A percentile compares a stretch with the other conserved stretches of the same genome.
Conservation (phyloP, 2,797 vertebrate species). For the Anguilla marmorata region DNA sequence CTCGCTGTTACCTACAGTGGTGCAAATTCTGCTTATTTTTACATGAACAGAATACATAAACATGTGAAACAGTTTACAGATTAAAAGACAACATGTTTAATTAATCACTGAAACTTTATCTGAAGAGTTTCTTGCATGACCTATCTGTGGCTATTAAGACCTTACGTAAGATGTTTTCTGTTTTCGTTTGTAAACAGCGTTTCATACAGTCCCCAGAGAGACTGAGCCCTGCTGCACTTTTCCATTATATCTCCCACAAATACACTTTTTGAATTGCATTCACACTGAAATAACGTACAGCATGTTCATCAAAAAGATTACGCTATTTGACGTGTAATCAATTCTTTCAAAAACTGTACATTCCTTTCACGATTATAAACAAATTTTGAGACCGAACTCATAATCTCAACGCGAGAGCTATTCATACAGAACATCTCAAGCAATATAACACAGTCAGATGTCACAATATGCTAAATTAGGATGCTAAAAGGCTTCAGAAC, state of each 20-base stretch:
- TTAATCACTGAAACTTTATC: background rate
- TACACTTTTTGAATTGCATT: background rate
- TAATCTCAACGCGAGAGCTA: background rate
- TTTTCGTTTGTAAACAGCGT: background rate
- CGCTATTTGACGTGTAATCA: constrained; percentile 13
- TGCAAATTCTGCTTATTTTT: background rate
- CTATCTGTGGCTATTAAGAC: background rate
- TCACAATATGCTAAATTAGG: too few relatives aligned
- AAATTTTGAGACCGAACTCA: background rate
- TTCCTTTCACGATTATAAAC: constrained; percentile 9
- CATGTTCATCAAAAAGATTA: background rate
- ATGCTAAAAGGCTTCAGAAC: background rate
- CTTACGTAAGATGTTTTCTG: background rate
- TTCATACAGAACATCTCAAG: background rate
- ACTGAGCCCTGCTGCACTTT: background rate
- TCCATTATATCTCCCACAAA: background rate
- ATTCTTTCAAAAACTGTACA: constrained; percentile 7
- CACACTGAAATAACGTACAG: background rate
- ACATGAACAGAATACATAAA: background rate
- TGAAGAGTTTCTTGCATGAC: background rate
- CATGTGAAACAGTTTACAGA: background rate
- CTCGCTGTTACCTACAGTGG: background rate
- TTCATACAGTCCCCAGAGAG: background rate
- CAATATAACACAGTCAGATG: background rate
- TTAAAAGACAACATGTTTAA: background rate